Evolutionary conservation across 2,113 vertebrate species (phyloP), one percentile per base, ranked within the genome.

Genomic region (Carollia perspicillata): DNA sequence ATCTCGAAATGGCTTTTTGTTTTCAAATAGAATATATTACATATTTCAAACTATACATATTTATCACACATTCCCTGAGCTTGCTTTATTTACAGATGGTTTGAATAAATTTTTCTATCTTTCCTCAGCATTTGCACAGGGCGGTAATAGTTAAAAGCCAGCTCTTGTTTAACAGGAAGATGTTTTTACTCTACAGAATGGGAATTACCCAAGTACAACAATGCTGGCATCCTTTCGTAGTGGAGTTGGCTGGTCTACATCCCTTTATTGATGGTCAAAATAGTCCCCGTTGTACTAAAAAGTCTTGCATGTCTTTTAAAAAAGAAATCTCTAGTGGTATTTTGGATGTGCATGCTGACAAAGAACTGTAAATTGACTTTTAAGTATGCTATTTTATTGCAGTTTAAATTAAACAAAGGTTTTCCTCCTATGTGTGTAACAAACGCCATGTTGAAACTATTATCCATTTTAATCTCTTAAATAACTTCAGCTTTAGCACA

Each of bases 51-150:
- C 90, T 77, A 42, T 89, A 87, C 87, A 44, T 97, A 81, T 97
- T 97, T 97, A 95, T 98, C 84, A 95, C 95, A 95, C 88, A 26
- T 94, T 97, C 77, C 49, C 81, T 66, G 20, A 68, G 58, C 47
- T 97, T 89, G 51, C 55, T 47, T 97, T 97, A 89, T 92, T 96
- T 97, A 90, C 89, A 97, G 96, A 95, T 97, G 95, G 86, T 96
- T 97, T 94, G 93, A 89, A 92, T 96, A 94, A 66, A 75, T 75
- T 86, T 90, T 95, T 81, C 83, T 93, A 10, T 92, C 77, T 97
- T 78, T 91, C 77, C 14, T 92, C 55, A 86, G 75, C 63, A 83
- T 88, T 97, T 96, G 23, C 63, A 85, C 35, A 63, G 72, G 66
- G 47, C 90, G 92, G 65, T 92, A 69, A 85, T 85, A 88, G 89